Evolutionary conservation across 2,113 vertebrate species (phyloP).

Genomic region (Larimichthys crocea): DNA sequence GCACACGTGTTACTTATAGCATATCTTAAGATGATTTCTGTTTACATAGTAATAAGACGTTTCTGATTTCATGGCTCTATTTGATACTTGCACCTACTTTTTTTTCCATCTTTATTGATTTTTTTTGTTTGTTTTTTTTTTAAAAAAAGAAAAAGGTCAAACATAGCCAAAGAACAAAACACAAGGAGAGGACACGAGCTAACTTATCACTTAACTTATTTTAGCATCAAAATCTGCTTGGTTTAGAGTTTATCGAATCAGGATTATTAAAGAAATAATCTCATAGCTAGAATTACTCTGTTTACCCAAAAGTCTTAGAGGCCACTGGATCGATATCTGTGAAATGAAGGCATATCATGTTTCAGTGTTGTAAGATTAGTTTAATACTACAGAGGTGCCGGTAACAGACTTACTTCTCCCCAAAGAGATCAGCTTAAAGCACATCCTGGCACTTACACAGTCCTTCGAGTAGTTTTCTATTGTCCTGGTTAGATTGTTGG

Average conservation of each 20-base stretch:
- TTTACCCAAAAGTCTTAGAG: conserved; percentile 56
- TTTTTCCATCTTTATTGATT: conserved; percentile 31
- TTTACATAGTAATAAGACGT: conserved; percentile 66
- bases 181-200: conserved; percentile 47
- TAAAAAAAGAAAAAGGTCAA: conserved; percentile 68
- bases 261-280: conserved; percentile 44
- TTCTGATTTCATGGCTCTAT: conserved; percentile 54
- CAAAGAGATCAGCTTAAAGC: conserved; percentile 65
- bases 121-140: conserved; percentile 32
- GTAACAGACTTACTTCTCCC: conserved; percentile 63
- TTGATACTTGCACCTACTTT: conserved; percentile 62
- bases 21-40: conserved; percentile 76
- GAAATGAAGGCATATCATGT: conserved; percentile 66
- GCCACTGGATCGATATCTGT: conserved; percentile 56
- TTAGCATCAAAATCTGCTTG: conserved; percentile 39
- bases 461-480: conserved; percentile 56
- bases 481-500: conserved; percentile 32
- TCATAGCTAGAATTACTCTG: conserved; percentile 33
- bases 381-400: conserved; percentile 57
- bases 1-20: conserved; percentile 70
- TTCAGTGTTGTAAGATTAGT: conserved; percentile 65
- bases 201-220: conserved; percentile 54
- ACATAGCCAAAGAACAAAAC: conserved; percentile 83
- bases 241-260: conserved; percentile 56
- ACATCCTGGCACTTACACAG: conserved; percentile 58